Evolutionary conservation across 2,888 invertebrate species (phyloP).

Genomic region (Gymnoscelis rufifasciata): DNA sequence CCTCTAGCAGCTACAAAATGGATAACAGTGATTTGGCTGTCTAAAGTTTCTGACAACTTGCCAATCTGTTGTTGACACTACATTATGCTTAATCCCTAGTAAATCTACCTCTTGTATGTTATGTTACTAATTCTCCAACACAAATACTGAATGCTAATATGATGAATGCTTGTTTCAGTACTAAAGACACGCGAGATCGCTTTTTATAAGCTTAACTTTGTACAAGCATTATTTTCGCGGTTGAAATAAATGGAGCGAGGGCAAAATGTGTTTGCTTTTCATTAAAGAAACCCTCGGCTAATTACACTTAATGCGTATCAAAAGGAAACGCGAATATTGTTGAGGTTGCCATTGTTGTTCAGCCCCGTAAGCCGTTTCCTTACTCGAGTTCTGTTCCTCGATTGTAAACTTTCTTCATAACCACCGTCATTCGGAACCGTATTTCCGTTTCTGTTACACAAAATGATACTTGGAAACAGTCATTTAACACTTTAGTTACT

Average conservation of each 20-base stretch:
- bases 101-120: neutral
- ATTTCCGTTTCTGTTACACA: conserved; percentile 22
- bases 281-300: conserved; percentile 13
- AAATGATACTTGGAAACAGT: conserved; percentile 37
- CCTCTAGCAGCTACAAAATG: conserved; percentile 2
- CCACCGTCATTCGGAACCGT: conserved; percentile 17
- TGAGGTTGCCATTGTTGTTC: conserved; percentile 16
- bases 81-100: neutral
- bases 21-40: conserved; percentile 2
- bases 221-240: conserved; percentile 6
- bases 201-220: conserved; percentile 7
- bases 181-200: neutral
- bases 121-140: too few species aligned
- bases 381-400: conserved; percentile 18
- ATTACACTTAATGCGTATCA: conserved; percentile 17
- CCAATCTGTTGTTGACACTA: neutral
- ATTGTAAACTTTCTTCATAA: conserved; percentile 23
- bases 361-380: conserved; percentile 14
- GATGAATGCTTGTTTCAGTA: neutral
- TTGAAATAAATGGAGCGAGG: conserved; percentile 9
- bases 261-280: conserved; percentile 14
- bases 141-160: neutral
- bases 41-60: conserved; percentile 2
- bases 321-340: conserved; percentile 11
- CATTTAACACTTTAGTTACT: conserved; percentile 41